phyloP scores from a whole-genome alignment of 2,797 vertebrate species.

The Euthynnus affinis region DNA sequence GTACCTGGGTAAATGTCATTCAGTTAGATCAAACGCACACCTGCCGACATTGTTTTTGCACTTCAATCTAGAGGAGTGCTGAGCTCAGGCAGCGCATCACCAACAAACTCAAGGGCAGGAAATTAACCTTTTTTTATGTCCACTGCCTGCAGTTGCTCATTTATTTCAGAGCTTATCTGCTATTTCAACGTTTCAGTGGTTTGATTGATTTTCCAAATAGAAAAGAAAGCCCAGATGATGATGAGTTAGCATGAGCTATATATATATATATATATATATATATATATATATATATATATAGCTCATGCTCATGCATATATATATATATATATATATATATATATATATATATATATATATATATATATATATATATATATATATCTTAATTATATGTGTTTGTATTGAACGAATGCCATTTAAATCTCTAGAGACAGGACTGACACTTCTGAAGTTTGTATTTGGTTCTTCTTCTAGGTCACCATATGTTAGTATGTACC shows the following conservation, averaged over 20 bases:
- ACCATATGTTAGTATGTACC: constrained; percentile 57
- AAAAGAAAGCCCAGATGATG: constrained; percentile 41
- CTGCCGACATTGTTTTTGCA: constrained; percentile 75
- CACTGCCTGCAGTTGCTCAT: constrained; percentile 53
- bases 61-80: constrained; percentile 62
- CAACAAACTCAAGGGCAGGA: constrained; percentile 73
- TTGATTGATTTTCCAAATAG: constrained; percentile 65
- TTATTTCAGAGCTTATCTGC: constrained; percentile 62
- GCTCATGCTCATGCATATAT: background rate
- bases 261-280: background rate
- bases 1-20: constrained; percentile 74
- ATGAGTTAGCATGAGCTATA: no score
- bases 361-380: background rate
- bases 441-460: constrained; percentile 35
- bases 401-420: constrained; percentile 13
- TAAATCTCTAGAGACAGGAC: constrained; percentile 23
- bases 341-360: background rate
- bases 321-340: background rate
- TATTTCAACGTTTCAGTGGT: constrained; percentile 54
- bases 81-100: constrained; percentile 61
- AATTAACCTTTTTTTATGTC: constrained; percentile 73
- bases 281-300: background rate
- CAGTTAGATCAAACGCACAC: constrained; percentile 72
- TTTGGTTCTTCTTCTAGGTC: constrained; percentile 53
- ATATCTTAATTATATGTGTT: constrained; percentile 14